Base-by-base conservation (phyloP, 2,888 invertebrate species). In the Carabus problematicus region DNA sequence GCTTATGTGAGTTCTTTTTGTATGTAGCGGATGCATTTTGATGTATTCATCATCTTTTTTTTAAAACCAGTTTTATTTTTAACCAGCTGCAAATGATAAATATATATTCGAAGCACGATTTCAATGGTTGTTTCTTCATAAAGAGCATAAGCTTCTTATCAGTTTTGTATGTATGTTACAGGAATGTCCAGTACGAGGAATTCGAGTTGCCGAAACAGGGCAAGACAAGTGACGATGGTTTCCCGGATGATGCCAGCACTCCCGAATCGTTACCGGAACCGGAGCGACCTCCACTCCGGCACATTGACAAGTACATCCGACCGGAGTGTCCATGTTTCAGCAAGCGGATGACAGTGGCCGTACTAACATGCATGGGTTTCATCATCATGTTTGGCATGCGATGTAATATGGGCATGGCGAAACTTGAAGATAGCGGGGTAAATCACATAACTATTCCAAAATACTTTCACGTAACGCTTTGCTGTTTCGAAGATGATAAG, bases 391-490 rank as follows among this genome's bases (percentile, higher is more conserved):
- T 97, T 79, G 99, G 99, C 14, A 99, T 99, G 91, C 89, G 99
- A 70, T 98, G 97, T 83, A 99, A 98, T 84, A 95, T 99, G 93
- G 96, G 98, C 64, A 96, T 98, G 83, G 98, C 98, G 56, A 96
- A 97, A 82, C 88, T 95, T 29, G 29, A 29, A 80, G 89, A 89
- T 73, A 85, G 86, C 74, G 83, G 84, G 75, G 89, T 89, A 77
- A 86, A 86, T 77, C 16, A 16, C 1, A 3, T 29, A 29, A 29
- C 29, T 29, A 6, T 29, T 29, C 29, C 29, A 29, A 29, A 2
- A 29, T 29, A 29, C 29, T 6, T 29, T 29, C 29, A 29, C 29
- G 2, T 6, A 29, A 29, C 6, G 6, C 29, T 3, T 29, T 29
- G n/a, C 29, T 3, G 29, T 29, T 29, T 6, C 3, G 6, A 2